Conservation (phyloP, 2,888 invertebrate species). For the Ommatoiulus sabulosus region DNA sequence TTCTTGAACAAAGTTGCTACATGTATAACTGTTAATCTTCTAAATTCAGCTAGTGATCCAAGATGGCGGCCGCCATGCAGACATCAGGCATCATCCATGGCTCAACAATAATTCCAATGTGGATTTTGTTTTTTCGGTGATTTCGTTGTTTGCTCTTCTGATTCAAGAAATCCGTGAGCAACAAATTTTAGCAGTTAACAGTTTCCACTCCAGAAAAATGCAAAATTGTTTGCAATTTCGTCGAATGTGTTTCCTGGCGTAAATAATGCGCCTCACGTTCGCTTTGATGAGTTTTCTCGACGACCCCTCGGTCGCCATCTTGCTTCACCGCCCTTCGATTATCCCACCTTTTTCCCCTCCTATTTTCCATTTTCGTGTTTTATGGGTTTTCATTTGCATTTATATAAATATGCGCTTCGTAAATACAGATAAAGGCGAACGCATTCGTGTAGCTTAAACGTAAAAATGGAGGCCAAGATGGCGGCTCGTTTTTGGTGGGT, state of each 20-base stretch:
- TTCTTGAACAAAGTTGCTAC: too few species aligned
- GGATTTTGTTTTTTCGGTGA: too few species aligned
- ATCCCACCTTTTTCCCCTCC: background rate
- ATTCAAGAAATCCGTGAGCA: background rate
- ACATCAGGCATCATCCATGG: too few species aligned
- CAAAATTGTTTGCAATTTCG: background rate
- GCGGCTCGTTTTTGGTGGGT: background rate
- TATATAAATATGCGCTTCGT: conserved; percentile 1
- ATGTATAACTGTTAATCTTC: too few species aligned
- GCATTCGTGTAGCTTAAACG: background rate
- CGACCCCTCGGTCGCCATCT: background rate
- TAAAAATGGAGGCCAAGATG: background rate
- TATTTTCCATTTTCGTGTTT: conserved; percentile 1
- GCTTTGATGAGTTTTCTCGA: background rate
- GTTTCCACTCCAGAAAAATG: background rate
- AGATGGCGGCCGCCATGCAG: too few species aligned
- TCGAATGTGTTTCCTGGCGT: background rate
- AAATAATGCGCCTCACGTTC: background rate
- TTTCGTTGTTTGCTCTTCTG: background rate
- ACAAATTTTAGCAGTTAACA: background rate
- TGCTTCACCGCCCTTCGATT: background rate
- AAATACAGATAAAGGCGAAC: background rate
- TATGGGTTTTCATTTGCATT: background rate
- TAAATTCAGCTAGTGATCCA: too few species aligned
- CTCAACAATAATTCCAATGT: too few species aligned